phyloP scores from a whole-genome alignment of 2,113 vertebrate species.

The Taurulus bubalis region DNA sequence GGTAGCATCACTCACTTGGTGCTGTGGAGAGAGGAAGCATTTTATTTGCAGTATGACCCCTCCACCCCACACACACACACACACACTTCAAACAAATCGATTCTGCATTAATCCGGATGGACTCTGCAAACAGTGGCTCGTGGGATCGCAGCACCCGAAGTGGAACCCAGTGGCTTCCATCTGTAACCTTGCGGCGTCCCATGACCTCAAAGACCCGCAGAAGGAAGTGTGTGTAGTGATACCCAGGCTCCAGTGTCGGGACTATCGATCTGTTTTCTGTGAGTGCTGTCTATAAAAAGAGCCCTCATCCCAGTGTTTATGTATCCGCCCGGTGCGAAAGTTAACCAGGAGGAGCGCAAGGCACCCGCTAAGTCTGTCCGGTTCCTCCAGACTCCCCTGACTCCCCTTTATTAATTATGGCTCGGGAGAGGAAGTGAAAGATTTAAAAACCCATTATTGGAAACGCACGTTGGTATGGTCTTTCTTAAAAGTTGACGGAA shows the following conservation, averaged over 20 bases:
- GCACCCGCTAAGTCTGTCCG: conserved; percentile 32
- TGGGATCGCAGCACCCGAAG: background rate
- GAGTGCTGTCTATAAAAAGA: conserved; percentile 69
- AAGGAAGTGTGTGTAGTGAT: conserved; percentile 41
- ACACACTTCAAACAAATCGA: background rate
- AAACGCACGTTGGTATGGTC: background rate
- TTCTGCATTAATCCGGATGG: background rate
- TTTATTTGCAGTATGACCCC: background rate
- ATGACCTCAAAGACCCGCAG: conserved; percentile 43
- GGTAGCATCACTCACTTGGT: background rate
- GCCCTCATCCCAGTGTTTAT: conserved; percentile 1
- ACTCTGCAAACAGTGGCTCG: background rate
- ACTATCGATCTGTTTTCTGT: conserved; percentile 68
- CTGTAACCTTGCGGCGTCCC: conserved; percentile 58
- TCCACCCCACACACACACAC: too few relatives aligned
- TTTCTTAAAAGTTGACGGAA: background rate
- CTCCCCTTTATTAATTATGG: conserved; percentile 74
- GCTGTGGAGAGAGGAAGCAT: background rate
- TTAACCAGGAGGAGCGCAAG: conserved; percentile 20
- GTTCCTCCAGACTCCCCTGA: conserved; percentile 54
- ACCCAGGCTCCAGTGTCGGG: conserved; percentile 48
- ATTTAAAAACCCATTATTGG: conserved; percentile 3
- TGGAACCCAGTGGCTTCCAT: conserved; percentile 6
- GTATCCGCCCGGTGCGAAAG: background rate
- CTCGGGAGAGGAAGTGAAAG: conserved; percentile 50